These are phyloP conservation scores for Ethmia dodecea DNA, from an alignment of 2,888 invertebrate genomes.

Conservation along the genomic window DNA sequence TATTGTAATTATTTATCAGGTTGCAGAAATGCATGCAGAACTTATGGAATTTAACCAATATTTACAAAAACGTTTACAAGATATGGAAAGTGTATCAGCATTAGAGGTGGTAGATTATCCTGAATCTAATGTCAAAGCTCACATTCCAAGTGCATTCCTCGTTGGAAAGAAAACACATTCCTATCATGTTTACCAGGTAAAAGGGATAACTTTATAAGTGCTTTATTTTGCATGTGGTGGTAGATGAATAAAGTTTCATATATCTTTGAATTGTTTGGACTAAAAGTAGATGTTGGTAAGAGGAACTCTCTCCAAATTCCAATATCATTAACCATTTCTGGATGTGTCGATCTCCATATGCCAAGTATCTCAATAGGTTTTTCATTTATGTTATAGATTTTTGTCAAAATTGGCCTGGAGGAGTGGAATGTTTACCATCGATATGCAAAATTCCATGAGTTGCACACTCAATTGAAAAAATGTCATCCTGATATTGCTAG, in stretches of 20 bases:
- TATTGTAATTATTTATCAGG: slow-evolving; percentile 59
- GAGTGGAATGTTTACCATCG: slow-evolving; percentile 98
- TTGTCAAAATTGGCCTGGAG: slow-evolving; percentile 88
- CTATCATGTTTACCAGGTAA: slow-evolving; percentile 94
- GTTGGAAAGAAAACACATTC: slow-evolving; percentile 80
- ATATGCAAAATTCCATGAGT: slow-evolving; percentile 93
- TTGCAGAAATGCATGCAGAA: slow-evolving; percentile 96
- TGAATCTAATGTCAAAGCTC: slow-evolving; percentile 84
- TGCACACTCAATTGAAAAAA: slow-evolving; percentile 91
- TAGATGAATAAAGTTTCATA: too few relatives aligned
- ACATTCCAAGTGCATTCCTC: slow-evolving; percentile 92
- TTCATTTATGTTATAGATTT: slow-evolving; percentile 84
- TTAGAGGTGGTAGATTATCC: slow-evolving; percentile 54
- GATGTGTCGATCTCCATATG: too few relatives aligned
- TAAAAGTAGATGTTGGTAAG: too few relatives aligned
- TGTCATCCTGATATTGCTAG: slow-evolving; percentile 86
- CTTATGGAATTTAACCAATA: slow-evolving; percentile 94
- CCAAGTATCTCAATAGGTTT: too few relatives aligned
- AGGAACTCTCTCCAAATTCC: background rate
- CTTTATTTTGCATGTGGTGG: too few relatives aligned
- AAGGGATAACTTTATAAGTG: too few relatives aligned
- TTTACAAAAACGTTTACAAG: slow-evolving; percentile 83
- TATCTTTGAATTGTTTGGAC: too few relatives aligned
- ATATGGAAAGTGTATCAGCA: slow-evolving; percentile 54
- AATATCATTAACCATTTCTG: background rate